Conservation (phyloP, 2,888 invertebrate species). For the Rhamnusium bicolor region DNA sequence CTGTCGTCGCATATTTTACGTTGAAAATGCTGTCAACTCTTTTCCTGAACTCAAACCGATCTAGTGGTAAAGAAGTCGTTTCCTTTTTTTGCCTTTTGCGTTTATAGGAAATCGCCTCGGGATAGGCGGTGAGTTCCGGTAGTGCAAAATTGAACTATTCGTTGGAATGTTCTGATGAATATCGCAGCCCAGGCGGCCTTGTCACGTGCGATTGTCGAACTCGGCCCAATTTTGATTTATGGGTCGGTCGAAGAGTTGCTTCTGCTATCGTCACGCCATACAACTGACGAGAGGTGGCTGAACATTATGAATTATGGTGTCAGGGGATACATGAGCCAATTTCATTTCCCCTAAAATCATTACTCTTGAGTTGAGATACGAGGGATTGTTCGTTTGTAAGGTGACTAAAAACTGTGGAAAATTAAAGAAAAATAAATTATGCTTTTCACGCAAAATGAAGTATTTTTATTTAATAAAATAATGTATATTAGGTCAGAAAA, state of each 20-base stretch:
- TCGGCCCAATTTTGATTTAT: slow-evolving; percentile 25
- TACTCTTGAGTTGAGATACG: slow-evolving; percentile 20
- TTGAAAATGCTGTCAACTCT: slow-evolving; percentile 10
- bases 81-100: slow-evolving; percentile 18
- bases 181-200: slow-evolving; percentile 5
- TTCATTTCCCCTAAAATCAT: slow-evolving; percentile 35
- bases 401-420: neutral
- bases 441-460: no score
- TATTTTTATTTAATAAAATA: no score
- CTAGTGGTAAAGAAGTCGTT: slow-evolving; percentile 23
- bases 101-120: slow-evolving; percentile 12
- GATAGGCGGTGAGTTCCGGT: neutral
- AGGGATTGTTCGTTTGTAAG: neutral
- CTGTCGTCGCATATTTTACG: slow-evolving; percentile 14
- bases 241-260: neutral
- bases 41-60: slow-evolving; percentile 2
- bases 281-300: slow-evolving; percentile 41
- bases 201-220: slow-evolving; percentile 25
- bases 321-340: slow-evolving; percentile 40
- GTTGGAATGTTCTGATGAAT: slow-evolving; percentile 16
- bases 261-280: slow-evolving; percentile 22
- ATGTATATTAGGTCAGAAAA: no score
- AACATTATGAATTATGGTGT: slow-evolving; percentile 45
- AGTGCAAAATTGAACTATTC: slow-evolving; percentile 7
- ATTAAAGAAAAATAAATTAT: neutral